Base-by-base conservation (phyloP, 2,113 vertebrate genomes). In the Mesocricetus auratus region DNA sequence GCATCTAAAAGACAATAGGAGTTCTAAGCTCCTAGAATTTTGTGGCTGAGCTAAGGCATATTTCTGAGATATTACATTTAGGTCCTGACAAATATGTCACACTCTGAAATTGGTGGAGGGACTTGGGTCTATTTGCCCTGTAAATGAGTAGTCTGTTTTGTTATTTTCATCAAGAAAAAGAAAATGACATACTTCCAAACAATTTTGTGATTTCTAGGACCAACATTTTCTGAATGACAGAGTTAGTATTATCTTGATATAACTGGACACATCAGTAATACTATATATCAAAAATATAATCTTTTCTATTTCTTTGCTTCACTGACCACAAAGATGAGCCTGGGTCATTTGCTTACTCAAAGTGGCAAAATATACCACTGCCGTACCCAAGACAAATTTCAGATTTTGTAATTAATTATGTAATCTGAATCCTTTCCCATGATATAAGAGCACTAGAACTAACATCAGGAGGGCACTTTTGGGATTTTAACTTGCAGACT, bases 361-460 rank as follows among this genome's bases (percentile, higher is more conserved):
- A 10, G 9, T 53, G 56, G 58, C 47, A 81, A 89, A 86, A 62
- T 78, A 74, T 24, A 8, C 4, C 53, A 45, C n/a, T 77, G 9
- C 21, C n/a, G n/a, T 90, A 90, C 0, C 5, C 66, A 10, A 89
- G n/a, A 91, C 79, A 39, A 10, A 83, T 69, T 96, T 81, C 79
- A 53, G 16, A 96, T 77, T 93, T 90, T 5, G 8, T 71, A 86
- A 91, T 62, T 78, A 78, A 26, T 93, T 85, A 0, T 47, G 39
- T 62, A 74, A 94, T 73, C 33, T 86, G 88, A 53, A 31, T n/a
- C 17, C 60, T 66, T 93, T 66, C 56, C 10, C 60, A 62, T 96
- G 91, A 95, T 64, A 71, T 95, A 86, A 95, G 68, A 58, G 9
- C 94, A 21, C n/a, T 86, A 77, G 73, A 94, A 86, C 39, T 89